These are phyloP conservation scores for Grantiella picta DNA, from an alignment of 2,113 vertebrate species.

Conservation along the genomic window DNA sequence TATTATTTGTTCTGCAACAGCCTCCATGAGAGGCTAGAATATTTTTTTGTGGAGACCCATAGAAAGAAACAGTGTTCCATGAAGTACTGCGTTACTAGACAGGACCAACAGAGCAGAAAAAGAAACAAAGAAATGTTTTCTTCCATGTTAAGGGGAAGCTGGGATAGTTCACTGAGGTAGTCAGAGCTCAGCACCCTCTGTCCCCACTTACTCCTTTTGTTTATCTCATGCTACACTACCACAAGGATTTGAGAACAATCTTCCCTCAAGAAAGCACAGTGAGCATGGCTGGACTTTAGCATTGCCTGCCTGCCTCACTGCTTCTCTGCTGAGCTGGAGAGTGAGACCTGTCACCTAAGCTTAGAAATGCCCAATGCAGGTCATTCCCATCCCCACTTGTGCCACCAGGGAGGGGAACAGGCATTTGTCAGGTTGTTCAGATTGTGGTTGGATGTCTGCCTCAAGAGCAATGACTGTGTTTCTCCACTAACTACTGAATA, in stretches of 20 bases:
- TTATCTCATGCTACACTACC: neutral
- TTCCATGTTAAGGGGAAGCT: neutral
- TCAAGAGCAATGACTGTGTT: neutral
- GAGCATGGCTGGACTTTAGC: neutral
- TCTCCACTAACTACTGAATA: neutral
- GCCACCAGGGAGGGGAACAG: neutral
- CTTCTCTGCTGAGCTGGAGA: neutral
- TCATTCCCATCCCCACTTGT: rapidly evolving
- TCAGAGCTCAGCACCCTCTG: neutral
- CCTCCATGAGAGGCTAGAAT: neutral
- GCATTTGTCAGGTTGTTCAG: neutral
- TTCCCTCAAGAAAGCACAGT: neutral
- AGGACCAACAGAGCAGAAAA: neutral
- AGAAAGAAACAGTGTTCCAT: neutral
- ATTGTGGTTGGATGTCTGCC: neutral
- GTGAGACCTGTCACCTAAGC: neutral
- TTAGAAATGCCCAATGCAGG: neutral
- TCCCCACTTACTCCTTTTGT: neutral
- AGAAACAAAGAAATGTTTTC: neutral
- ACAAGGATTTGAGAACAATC: neutral
- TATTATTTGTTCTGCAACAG: neutral
- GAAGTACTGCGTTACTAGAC: neutral
- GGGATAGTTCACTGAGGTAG: neutral
- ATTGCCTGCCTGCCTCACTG: neutral
- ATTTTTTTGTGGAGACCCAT: neutral